Conservation (phyloP, 2,888 invertebrate genomes). For the Chrysomela aeneicollis region DNA sequence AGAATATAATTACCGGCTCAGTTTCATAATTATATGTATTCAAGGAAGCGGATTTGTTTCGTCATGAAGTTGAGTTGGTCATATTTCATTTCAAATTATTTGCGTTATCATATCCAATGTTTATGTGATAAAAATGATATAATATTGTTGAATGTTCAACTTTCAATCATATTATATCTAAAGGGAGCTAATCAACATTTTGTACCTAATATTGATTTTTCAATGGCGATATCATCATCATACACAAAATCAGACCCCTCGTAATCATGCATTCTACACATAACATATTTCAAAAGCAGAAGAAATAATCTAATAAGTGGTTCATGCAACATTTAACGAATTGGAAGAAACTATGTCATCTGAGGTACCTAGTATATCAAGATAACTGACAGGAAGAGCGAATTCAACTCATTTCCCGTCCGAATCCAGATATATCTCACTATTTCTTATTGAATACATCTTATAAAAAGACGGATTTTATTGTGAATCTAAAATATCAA, state of each 20-base stretch:
- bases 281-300: not conserved
- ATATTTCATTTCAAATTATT: too few species aligned
- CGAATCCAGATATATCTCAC: not conserved
- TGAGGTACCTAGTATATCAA: not conserved
- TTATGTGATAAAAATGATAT: too few species aligned
- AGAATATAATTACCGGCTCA: too few species aligned
- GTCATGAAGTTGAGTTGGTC: too few species aligned
- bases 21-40: too few species aligned
- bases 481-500: too few species aligned
- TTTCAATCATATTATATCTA: too few species aligned
- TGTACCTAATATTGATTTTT: not conserved
- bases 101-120: too few species aligned
- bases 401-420: not conserved
- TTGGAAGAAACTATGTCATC: not conserved
- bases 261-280: not conserved
- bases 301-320: not conserved
- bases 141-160: too few species aligned
- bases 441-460: not conserved
- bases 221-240: not conserved
- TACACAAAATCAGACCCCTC: not conserved
- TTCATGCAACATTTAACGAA: not conserved
- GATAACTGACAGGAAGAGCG: not conserved
- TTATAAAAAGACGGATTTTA: too few species aligned
- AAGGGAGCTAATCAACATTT: too few species aligned
- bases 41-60: too few species aligned